A percentile compares a stretch with the other conserved stretches of the same genome.
Evolutionary conservation across 2,888 invertebrate species (phyloP).

Genomic region (Diachrysia chrysitis): DNA sequence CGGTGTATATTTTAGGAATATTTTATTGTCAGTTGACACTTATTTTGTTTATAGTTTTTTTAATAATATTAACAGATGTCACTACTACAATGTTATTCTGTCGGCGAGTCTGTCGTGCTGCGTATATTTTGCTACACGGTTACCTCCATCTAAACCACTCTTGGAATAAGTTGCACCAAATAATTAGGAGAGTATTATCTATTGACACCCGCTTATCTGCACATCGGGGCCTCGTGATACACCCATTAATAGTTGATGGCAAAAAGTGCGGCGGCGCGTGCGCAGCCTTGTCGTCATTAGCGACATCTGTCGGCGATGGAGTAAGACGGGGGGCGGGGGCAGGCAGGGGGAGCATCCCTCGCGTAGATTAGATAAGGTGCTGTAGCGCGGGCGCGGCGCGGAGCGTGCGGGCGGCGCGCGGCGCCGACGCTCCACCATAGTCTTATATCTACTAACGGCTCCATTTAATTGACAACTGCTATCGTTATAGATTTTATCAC

Average conservation of each 20-base stretch:
- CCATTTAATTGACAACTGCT: conserved; percentile 28
- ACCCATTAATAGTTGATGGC: conserved; percentile 59
- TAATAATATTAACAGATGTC: too few relatives aligned
- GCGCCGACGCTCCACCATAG: neutral
- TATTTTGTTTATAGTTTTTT: too few relatives aligned
- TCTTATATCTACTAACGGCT: conserved; percentile 21
- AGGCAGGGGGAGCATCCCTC: conserved; percentile 26
- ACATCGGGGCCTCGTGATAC: conserved; percentile 52
- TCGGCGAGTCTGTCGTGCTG: too few relatives aligned
- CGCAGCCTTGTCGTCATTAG: conserved; percentile 46
- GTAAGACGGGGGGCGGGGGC: neutral
- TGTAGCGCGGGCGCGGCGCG: conserved; percentile 32
- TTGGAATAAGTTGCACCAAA: conserved; percentile 28
- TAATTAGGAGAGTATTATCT: conserved; percentile 56
- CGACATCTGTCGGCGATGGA: conserved; percentile 56
- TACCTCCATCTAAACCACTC: conserved; percentile 22
- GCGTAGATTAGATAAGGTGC: conserved; percentile 52
- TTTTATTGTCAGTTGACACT: too few relatives aligned
- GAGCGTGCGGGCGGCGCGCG: conserved; percentile 18
- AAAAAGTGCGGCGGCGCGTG: conserved; percentile 65
- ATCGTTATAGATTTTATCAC: conserved; percentile 30
- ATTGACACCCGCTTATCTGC: conserved; percentile 56
- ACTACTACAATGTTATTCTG: too few relatives aligned
- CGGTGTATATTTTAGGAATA: too few relatives aligned
- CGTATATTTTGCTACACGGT: conserved; percentile 25